Evolutionary conservation across 2,113 vertebrate genomes (phyloP), one percentile per base, ranked within the genome.

Genomic region (Oreochromis spilurus): DNA sequence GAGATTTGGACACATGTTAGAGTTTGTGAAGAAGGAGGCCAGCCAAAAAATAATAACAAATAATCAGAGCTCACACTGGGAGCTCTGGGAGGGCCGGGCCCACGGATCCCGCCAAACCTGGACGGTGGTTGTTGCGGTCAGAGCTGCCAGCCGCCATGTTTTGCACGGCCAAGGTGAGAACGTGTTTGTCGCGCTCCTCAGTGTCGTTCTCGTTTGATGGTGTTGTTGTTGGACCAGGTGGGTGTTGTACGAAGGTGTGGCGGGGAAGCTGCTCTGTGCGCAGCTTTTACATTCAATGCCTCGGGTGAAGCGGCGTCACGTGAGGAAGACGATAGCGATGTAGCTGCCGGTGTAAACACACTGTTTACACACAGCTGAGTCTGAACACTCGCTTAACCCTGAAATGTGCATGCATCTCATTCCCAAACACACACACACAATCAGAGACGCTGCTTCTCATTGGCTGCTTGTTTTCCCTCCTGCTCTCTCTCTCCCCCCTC

Each of bases 151-250:
- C 77, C 84, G 87, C 91, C 92, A 95, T 95, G 94, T 93, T 95
- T 67, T 93, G 90, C 52, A 55, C 84, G 9, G 54, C 87, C 2
- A 94, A 95, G 94, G 94, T 94, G 93, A 95, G 94, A 62, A 17
- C 11, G 8, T 4, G 34, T 26, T 40, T 31, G 54, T 4, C 4
- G 12, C 13, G 21, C 57, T 24, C 75, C 21, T 84, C 34, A 0
- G 40, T 50, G 70, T 29, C 70, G 29, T 78, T 50, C 19, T 16
- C 65, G 40, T 84, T 67, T n/a, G 86, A 12, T 58, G 81, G 83
- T 81, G 82, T 12, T 40, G 83, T 31, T 62, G 62, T 60, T 11
- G 34, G 81, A 26, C 21, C 58, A 5, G 62, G 80, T 78, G 57
- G 90, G 87, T 84, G 87, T 36, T 45, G 21, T 43, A 5, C 24